These are phyloP conservation scores for Alectura lathami DNA, from an alignment of 2,113 vertebrate genomes.

Conservation along the genomic window DNA sequence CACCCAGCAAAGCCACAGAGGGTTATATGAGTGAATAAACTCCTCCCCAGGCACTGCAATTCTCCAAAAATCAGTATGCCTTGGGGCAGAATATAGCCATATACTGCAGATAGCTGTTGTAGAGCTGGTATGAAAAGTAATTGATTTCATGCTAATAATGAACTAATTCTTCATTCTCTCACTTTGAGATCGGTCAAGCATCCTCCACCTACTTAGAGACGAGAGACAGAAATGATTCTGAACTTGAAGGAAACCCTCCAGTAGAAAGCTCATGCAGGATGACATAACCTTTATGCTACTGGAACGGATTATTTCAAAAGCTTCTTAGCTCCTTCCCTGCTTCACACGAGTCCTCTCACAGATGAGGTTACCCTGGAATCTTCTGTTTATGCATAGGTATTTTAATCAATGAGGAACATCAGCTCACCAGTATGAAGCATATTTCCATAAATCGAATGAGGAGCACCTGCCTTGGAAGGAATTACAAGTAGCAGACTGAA, in stretches of 20 bases:
- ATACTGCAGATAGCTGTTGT: background rate
- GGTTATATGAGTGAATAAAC: background rate
- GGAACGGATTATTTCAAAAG: constrained; percentile 45
- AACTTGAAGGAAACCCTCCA: constrained; percentile 50
- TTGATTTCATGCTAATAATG: background rate
- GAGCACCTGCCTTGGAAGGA: background rate
- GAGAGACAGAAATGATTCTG: background rate
- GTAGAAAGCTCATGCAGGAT: constrained; percentile 4
- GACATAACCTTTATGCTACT: background rate
- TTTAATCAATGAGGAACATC: background rate
- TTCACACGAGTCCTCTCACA: background rate
- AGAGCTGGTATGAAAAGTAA: background rate
- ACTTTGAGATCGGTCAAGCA: background rate
- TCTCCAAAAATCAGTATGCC: background rate
- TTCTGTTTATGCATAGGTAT: background rate
- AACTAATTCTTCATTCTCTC: background rate
- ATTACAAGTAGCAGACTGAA: background rate
- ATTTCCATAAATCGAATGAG: background rate
- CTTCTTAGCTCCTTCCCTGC: background rate
- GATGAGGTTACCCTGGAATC: background rate
- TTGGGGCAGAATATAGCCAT: background rate
- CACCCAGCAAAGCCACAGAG: background rate
- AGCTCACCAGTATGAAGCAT: background rate
- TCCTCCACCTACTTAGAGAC: accelerated
- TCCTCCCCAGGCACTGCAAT: background rate